These are phyloP conservation scores for Pandemis cinnamomeana DNA, from an alignment of 2,888 invertebrate species.

Conservation along the genomic window DNA sequence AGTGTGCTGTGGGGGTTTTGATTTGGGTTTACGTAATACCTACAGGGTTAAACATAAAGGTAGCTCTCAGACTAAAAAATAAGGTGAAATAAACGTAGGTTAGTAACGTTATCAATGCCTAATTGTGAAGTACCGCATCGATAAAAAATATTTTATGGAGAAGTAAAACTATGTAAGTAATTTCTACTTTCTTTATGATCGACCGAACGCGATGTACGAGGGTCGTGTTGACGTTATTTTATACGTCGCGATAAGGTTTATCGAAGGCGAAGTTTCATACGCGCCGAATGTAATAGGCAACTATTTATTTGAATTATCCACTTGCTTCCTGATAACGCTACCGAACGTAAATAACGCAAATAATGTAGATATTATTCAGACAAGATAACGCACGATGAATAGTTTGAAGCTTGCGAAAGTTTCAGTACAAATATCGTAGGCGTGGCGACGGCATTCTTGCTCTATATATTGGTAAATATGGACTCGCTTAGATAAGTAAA, in stretches of 20 bases:
- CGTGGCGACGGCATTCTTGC: not conserved
- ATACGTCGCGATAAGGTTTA: conserved; percentile 57
- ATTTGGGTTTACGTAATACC: conserved; percentile 15
- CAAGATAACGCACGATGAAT: conserved; percentile 38
- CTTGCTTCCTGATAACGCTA: conserved; percentile 38
- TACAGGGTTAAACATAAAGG: not conserved
- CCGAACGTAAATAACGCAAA: conserved; percentile 35
- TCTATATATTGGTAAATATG: not conserved
- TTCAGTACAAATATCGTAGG: conserved; percentile 19
- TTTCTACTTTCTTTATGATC: conserved; percentile 58
- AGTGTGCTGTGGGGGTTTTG: conserved; percentile 27
- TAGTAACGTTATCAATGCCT: not conserved
- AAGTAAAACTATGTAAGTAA: conserved; percentile 46
- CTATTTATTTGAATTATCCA: conserved; percentile 42
- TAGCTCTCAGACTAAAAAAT: not conserved
- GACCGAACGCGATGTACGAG: conserved; percentile 59
- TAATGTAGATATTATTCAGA: conserved; percentile 39
- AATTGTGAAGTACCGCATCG: not conserved
- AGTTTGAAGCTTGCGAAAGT: conserved; percentile 21
- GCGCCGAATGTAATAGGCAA: conserved; percentile 40
- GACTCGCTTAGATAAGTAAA: not conserved
- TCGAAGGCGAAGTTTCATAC: conserved; percentile 54
- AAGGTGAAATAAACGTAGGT: not conserved
- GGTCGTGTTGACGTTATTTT: conserved; percentile 60
- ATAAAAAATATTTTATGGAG: not conserved